These are phyloP conservation scores for Osmerus mordax DNA, from an alignment of 2,113 vertebrate species.

Conservation along the genomic window DNA sequence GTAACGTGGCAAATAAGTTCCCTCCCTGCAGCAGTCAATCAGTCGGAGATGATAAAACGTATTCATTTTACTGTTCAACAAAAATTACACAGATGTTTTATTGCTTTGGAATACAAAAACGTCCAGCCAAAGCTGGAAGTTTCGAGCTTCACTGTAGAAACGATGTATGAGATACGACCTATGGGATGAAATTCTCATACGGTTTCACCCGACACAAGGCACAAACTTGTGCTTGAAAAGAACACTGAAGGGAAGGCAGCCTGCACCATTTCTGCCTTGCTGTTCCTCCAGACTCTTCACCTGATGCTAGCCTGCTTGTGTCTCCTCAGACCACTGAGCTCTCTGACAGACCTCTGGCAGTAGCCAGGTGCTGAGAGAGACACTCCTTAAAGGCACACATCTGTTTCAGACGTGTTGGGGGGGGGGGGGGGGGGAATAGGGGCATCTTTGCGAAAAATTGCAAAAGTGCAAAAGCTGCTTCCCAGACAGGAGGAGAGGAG, in stretches of 20 bases:
- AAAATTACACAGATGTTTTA: background rate
- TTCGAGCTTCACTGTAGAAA: background rate
- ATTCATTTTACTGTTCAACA: conserved; percentile 27
- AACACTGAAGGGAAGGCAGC: too few species aligned
- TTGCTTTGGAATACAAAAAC: conserved; percentile 21
- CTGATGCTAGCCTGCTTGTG: conserved; percentile 52
- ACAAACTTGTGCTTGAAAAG: too few species aligned
- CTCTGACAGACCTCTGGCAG: conserved; percentile 69
- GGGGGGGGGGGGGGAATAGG: conserved; percentile 29
- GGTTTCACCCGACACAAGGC: too few species aligned
- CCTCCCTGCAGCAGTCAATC: conserved; percentile 56
- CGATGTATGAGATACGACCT: too few species aligned
- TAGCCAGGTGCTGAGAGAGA: conserved; percentile 62
- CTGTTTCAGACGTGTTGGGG: conserved; percentile 63
- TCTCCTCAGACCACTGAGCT: conserved; percentile 70
- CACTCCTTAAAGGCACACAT: conserved; percentile 71
- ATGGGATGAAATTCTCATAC: background rate
- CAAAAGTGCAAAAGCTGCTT: conserved; percentile 60
- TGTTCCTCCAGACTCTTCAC: conserved; percentile 23
- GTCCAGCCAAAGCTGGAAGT: too few species aligned
- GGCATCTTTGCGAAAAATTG: conserved; percentile 57
- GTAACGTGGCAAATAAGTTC: conserved; percentile 50
- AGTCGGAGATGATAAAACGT: conserved; percentile 39
- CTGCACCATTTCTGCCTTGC: background rate
- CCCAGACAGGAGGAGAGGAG: conserved; percentile 65